Base-by-base conservation (phyloP, 92 coral and sea anemone genomes). In the Paragorgia papillata region DNA sequence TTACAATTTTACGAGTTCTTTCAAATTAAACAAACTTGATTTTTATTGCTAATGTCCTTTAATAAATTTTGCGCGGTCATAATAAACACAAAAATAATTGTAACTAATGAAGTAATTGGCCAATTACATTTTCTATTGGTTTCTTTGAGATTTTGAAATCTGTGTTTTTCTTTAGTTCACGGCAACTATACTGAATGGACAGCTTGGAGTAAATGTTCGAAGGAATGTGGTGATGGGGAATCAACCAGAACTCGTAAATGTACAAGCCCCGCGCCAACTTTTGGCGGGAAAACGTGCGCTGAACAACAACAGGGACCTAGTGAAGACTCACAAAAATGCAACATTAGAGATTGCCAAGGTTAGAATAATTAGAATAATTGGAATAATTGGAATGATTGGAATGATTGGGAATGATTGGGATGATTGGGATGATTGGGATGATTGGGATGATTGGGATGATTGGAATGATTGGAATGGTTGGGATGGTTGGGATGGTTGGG, bases 261-360 rank as follows among this genome's bases (percentile, higher is more conserved):
- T 66, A 51, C 58, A 12, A 73, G 71, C 53, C 89, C 87, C 34
- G 19, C 51, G 7, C 78, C 78, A 6, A 33, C 5, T 12, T 71
- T 71, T 55, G 78, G 64, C 26, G 78, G 78, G 50, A 71, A 71
- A 53, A 83, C 75, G 54, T 90, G 91, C 57, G 80, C 61, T 32
- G 83, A 70, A 67, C 92, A 81, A 66, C 85, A 97, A 73, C 77
- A 88, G 67, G 98, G 98, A 30, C 95, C 89, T 49, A 82, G 86
- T 59, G 85, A 74, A 33, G 95, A 94, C 62, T 84, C 91, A 8
- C 85, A 91, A 20, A 88, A 85, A 28, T 94, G 98, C 46, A 83
- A 84, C 68, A 85, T 89, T 68, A 67, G 60, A n/a, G 97, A 94
- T 73, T 94, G 98, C 62, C 90, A 96, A 91, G 97, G 98, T 94